These are phyloP conservation scores for Phaethon lepturus DNA, from an alignment of 2,113 vertebrate genomes.

Conservation along the genomic window DNA sequence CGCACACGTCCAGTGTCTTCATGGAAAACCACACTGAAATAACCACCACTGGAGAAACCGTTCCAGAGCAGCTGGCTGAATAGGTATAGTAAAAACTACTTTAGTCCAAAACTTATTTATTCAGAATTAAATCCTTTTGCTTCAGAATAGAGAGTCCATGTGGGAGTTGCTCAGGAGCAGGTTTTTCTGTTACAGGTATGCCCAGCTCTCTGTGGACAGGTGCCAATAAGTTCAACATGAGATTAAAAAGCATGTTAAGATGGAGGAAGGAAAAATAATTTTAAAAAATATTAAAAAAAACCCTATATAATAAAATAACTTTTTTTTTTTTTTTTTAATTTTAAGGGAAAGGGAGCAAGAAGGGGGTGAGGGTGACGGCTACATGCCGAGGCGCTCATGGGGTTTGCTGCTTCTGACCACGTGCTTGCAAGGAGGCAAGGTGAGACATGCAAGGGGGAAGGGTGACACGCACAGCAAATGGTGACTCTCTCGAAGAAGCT, in stretches of 20 bases:
- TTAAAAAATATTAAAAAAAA: neutral
- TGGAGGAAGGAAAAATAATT: neutral
- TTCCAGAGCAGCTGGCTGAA: neutral
- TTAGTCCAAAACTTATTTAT: neutral
- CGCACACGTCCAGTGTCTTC: neutral
- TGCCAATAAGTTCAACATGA: neutral
- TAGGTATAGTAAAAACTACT: neutral
- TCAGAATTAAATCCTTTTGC: neutral
- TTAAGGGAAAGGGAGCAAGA: neutral
- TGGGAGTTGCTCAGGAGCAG: neutral
- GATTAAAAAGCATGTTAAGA: neutral
- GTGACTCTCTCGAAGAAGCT: neutral
- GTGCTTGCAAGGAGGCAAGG: neutral
- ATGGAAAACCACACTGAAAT: neutral
- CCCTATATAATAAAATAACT: too few species aligned
- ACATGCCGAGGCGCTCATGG: rapidly evolving
- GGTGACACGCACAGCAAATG: neutral
- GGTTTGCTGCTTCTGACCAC: neutral
- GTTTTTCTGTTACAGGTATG: neutral
- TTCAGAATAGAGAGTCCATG: neutral
- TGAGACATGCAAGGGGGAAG: neutral
- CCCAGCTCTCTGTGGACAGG: neutral
- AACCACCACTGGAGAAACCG: neutral
- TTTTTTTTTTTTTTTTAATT: too few species aligned
- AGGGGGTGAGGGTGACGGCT: neutral